Conservation (phyloP, 2,113 vertebrate genomes). For the Vanacampus margaritifer region DNA sequence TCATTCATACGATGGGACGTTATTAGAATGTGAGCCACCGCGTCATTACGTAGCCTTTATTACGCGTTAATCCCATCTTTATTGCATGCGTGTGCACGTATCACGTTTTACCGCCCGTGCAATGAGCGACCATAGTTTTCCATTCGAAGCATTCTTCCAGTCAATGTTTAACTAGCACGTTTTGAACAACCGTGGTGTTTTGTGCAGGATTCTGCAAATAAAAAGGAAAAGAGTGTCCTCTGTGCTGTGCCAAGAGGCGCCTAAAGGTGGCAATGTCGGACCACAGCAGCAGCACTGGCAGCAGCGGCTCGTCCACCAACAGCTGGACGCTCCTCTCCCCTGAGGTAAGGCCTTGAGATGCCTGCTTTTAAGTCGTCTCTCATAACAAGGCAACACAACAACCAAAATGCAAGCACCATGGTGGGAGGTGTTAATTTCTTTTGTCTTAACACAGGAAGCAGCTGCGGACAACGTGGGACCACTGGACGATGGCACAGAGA, state of each 20-base stretch:
- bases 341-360: constrained; percentile 55
- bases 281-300: constrained; percentile 72
- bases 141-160: not conserved
- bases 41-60: constrained; percentile 56
- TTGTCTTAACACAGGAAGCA: constrained; percentile 57
- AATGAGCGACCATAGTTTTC: not conserved
- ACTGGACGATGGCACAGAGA: constrained; percentile 72
- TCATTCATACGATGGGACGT: not conserved
- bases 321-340: constrained; percentile 77
- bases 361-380: too few relatives aligned
- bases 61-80: constrained; percentile 30
- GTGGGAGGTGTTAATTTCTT: not conserved
- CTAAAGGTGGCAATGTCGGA: constrained; percentile 74
- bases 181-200: constrained; percentile 35
- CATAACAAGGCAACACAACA: too few relatives aligned
- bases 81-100: constrained; percentile 17
- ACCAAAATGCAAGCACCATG: too few relatives aligned
- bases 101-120: not conserved
- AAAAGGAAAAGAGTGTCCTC: constrained; percentile 17
- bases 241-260: constrained; percentile 52
- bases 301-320: constrained; percentile 70
- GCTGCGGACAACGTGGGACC: constrained; percentile 63
- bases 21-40: constrained; percentile 33
- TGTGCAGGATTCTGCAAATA: constrained; percentile 40
- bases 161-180: not conserved